A percentile compares a stretch with the other conserved stretches of the same genome.
Evolutionary conservation across 2,113 vertebrate genomes (phyloP).

Genomic region (Bufo bufo): DNA sequence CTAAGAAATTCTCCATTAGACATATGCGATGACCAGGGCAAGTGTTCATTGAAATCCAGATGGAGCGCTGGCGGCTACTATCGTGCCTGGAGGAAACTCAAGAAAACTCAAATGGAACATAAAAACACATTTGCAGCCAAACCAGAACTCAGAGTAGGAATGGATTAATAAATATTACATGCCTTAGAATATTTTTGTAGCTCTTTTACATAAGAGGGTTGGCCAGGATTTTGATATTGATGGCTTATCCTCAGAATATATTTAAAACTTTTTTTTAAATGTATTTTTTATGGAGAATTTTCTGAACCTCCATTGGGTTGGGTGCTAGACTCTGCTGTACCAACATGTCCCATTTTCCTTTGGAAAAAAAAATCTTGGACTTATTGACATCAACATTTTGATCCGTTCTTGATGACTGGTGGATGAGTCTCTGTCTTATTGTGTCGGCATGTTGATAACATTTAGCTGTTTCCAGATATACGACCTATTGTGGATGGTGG

Average conservation of each 20-base stretch:
- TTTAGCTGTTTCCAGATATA: slow-evolving; percentile 77
- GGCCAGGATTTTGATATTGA: too few relatives aligned
- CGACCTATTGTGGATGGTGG: slow-evolving; percentile 73
- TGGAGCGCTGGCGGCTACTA: not conserved
- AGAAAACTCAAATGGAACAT: not conserved
- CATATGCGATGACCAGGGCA: not conserved
- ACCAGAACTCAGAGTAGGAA: too few relatives aligned
- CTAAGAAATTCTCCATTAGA: not conserved
- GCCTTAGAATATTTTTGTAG: too few relatives aligned
- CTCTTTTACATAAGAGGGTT: too few relatives aligned
- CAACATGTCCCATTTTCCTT: not conserved
- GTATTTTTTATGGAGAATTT: too few relatives aligned
- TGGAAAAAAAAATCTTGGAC: not conserved
- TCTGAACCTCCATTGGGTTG: not conserved
- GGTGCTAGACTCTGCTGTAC: not conserved
- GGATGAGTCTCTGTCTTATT: slow-evolving; percentile 42
- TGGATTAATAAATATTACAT: too few relatives aligned
- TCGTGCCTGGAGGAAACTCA: not conserved
- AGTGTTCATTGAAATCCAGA: not conserved
- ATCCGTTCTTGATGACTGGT: not conserved
- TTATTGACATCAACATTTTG: not conserved
- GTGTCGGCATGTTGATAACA: slow-evolving; percentile 71
- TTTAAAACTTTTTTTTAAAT: too few relatives aligned
- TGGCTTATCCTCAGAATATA: too few relatives aligned
- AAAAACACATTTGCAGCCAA: not conserved